phyloP scores from a whole-genome alignment of 2,113 vertebrate genomes.

The Mustela nigripes region DNA sequence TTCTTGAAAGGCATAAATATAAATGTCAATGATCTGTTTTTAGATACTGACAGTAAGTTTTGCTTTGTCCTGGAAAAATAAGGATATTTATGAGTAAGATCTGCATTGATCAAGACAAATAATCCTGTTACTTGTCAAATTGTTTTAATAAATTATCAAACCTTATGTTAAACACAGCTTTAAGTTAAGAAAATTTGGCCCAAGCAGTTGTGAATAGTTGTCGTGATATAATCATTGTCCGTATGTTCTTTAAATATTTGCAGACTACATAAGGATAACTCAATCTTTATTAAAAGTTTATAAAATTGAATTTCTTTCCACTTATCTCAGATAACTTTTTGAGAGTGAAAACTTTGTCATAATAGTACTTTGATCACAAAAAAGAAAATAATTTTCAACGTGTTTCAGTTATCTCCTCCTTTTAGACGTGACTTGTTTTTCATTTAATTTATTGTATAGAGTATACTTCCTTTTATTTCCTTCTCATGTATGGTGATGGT shows the following conservation, averaged over 20 bases:
- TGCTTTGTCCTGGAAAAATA: not conserved
- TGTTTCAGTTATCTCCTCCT: not conserved
- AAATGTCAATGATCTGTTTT: not conserved
- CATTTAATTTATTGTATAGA: not conserved
- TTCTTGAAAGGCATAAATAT: not conserved
- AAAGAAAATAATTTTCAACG: not conserved
- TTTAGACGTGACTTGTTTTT: not conserved
- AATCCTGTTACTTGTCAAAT: conserved; percentile 50
- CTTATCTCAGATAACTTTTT: not conserved
- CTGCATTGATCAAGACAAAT: not conserved
- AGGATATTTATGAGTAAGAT: not conserved
- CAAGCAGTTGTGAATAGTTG: conserved; percentile 40
- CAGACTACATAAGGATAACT: conserved; percentile 36
- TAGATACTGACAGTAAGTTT: not conserved
- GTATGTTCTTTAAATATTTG: conserved; percentile 54
- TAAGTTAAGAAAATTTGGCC: conserved; percentile 2
- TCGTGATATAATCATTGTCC: not conserved
- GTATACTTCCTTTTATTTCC: not conserved
- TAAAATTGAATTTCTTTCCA: not conserved
- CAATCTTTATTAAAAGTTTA: not conserved
- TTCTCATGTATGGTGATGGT: not conserved
- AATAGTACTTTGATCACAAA: not conserved
- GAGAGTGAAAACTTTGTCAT: not conserved
- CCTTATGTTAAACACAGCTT: conserved; percentile 4
- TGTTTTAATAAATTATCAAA: conserved; percentile 60